A percentile compares a stretch with the other conserved stretches of the same genome.
These are phyloP conservation scores for Trematomus loennbergii DNA, from an alignment of 2,113 vertebrate genomes.

Conservation along the genomic window DNA sequence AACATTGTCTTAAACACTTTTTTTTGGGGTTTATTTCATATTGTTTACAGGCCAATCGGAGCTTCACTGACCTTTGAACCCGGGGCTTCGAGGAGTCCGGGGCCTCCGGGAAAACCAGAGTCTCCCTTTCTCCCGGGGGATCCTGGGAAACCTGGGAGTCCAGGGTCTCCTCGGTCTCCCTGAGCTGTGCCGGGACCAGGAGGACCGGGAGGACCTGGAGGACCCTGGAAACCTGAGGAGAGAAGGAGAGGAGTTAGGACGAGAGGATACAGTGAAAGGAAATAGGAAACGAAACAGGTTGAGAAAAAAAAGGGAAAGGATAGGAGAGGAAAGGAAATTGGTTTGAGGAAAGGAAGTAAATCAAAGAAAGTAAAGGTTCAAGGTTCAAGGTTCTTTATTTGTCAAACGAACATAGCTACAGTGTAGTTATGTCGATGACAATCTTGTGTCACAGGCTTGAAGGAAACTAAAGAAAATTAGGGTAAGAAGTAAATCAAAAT, in stretches of 20 bases:
- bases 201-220: slow-evolving; percentile 84
- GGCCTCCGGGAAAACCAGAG: slow-evolving; percentile 74
- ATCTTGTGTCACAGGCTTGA: too few species aligned
- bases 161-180: slow-evolving; percentile 89
- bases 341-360: too few species aligned
- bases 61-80: slow-evolving; percentile 85
- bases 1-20: background rate
- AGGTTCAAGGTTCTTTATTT: too few species aligned
- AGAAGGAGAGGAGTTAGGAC: background rate
- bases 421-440: too few species aligned
- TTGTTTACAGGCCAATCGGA: background rate
- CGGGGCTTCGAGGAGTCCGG: slow-evolving; percentile 84
- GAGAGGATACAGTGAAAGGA: background rate
- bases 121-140: slow-evolving; percentile 87
- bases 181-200: slow-evolving; percentile 90
- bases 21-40: background rate
- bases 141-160: slow-evolving; percentile 87
- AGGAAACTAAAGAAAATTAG: background rate
- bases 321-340: too few species aligned
- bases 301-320: too few species aligned
- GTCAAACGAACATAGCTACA: too few species aligned
- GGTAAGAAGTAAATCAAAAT: too few species aligned
- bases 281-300: too few species aligned
- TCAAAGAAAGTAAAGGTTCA: background rate
- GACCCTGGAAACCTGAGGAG: slow-evolving; percentile 85